Conservation (phyloP, 2,797 vertebrate species). For the Synanceia verrucosa region DNA sequence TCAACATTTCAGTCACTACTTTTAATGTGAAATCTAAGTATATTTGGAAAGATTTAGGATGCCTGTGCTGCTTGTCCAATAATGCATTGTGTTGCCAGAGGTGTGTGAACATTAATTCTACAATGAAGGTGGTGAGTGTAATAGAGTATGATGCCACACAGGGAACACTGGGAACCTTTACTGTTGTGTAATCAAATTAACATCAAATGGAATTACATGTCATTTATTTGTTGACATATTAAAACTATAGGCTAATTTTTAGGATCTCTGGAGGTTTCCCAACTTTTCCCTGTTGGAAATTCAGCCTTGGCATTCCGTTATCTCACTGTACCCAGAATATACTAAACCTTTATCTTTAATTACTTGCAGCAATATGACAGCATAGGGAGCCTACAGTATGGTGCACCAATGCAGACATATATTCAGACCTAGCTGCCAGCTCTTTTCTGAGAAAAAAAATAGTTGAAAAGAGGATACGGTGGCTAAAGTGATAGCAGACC, state of each 20-base stretch:
- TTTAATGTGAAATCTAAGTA: not conserved
- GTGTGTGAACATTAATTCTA: not conserved
- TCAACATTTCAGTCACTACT: too few relatives aligned
- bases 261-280: too few relatives aligned
- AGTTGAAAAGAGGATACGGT: not conserved
- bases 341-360: constrained; percentile 19
- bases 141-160: not conserved
- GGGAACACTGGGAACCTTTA: not conserved
- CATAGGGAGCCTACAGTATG: not conserved
- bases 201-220: not conserved
- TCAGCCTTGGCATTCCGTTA: not conserved
- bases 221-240: not conserved
- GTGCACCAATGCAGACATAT: not conserved
- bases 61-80: not conserved
- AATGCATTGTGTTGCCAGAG: not conserved
- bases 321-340: not conserved
- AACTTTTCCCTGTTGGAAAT: not conserved
- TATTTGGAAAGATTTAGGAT: not conserved
- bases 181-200: not conserved
- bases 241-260: not conserved
- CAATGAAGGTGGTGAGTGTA: not conserved
- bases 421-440: not conserved
- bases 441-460: not conserved
- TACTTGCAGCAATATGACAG: constrained; percentile 1
- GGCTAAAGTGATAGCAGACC: not conserved